Evolutionary conservation across 2,888 invertebrate species (phyloP), one percentile per base, ranked within the genome.

Genomic region (Aporophyla nigra): DNA sequence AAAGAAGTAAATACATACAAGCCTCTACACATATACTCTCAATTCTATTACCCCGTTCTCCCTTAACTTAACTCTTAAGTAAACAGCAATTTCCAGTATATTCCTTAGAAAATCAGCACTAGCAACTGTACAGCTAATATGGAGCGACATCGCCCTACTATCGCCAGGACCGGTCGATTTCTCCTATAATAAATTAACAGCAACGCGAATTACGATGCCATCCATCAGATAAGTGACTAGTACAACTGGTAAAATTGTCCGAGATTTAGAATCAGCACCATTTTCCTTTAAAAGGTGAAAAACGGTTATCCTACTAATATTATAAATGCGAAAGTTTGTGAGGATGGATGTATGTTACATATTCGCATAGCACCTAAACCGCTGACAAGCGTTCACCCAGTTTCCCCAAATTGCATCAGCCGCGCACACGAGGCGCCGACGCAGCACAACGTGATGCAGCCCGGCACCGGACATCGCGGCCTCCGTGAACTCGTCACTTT

Each of bases 71-170:
- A 21, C 9, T 53, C 49, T 21, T 72, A 73, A 56, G 71, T 66
- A 61, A 84, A 80, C 84, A 76, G 70, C 46, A 71, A 71, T 71
- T 84, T 86, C 86, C 73, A 83, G 68, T 66, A 71, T 78, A 77
- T 86, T 84, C 84, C 76, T 72, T 79, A 77, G 81, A 66, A 87
- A 80, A 86, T 83, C 86, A 77, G 81, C 67, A 49, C 70, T 54
- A 70, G 40, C 83, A 80, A 83, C 84, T 80, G 76, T 85, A 74
- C 71, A 61, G 43, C 85, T 67, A 85, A 91, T 92, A 92, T 92
- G 92, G 93, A 89, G 92, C 90, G 92, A 93, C 88, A 92, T 86
- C 80, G 82, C 85, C 66, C 80, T 85, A 87, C 78, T 84, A 86
- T 76, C 72, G 69, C 33, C 80, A 71, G 83, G 81, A 83, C 85